phyloP scores from a whole-genome alignment of 2,797 vertebrate species.

The Hephaestus fuliginosus region DNA sequence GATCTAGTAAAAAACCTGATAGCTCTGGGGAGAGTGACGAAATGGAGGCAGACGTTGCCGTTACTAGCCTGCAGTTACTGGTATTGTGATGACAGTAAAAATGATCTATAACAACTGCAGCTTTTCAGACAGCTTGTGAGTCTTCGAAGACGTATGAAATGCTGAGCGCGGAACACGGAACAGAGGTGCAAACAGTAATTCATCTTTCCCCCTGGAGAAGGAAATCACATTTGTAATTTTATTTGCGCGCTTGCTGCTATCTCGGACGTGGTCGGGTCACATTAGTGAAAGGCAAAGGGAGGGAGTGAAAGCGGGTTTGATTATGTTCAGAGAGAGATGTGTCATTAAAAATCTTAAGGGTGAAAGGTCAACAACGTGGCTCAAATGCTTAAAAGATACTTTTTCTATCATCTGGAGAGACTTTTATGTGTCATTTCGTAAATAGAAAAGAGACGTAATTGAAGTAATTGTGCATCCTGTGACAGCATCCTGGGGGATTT shows the following conservation, averaged over 20 bases:
- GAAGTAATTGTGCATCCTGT: not conserved
- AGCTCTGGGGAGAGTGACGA: constrained; percentile 50
- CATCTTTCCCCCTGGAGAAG: constrained; percentile 25
- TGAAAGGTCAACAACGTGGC: not conserved
- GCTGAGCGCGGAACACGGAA: constrained; percentile 29
- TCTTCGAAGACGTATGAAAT: constrained; percentile 53
- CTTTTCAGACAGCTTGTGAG: constrained; percentile 60
- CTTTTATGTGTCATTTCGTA: not conserved
- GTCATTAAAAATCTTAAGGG: not conserved
- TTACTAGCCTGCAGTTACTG: constrained; percentile 61
- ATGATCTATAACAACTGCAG: constrained; percentile 63
- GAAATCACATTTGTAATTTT: constrained; percentile 46
- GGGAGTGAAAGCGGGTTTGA: not conserved
- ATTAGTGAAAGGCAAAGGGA: constrained; percentile 7
- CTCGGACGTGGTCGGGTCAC: not conserved
- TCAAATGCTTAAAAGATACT: not conserved
- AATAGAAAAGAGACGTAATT: not conserved
- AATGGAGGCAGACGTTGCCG: constrained; percentile 52
- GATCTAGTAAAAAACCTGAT: constrained; percentile 56
- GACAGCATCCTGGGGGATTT: not conserved
- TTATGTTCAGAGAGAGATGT: not conserved
- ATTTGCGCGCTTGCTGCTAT: not conserved
- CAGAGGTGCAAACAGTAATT: constrained; percentile 28
- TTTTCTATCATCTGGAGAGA: not conserved
- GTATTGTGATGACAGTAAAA: constrained; percentile 66